A percentile compares a stretch with the other conserved stretches of the same genome.
These are phyloP conservation scores for Subacronicta megacephala DNA, from an alignment of 2,888 invertebrate genomes.

Conservation along the genomic window DNA sequence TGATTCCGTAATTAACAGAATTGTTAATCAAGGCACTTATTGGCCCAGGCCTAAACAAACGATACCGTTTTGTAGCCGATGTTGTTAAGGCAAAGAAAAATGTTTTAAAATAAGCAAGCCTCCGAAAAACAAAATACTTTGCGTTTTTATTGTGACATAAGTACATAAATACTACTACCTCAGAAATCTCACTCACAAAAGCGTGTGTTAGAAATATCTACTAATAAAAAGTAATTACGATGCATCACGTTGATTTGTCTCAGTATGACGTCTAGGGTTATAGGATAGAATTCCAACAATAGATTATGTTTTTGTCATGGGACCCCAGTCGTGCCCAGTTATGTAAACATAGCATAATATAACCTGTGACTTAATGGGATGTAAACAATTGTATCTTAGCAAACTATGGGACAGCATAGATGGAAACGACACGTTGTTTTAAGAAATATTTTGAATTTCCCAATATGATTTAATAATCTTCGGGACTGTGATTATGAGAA, in stretches of 20 bases:
- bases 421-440: not conserved
- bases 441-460: not conserved
- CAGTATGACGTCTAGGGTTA: conserved; percentile 15
- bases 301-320: conserved; percentile 35
- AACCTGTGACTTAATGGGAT: conserved; percentile 6
- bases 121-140: too few relatives aligned
- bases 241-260: conserved; percentile 15
- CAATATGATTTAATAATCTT: not conserved
- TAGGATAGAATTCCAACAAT: conserved; percentile 45
- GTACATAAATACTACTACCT: too few relatives aligned
- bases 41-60: too few relatives aligned
- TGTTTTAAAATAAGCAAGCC: too few relatives aligned
- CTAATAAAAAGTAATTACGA: not conserved
- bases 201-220: not conserved
- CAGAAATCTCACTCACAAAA: too few relatives aligned
- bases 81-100: too few relatives aligned
- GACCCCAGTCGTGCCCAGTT: conserved; percentile 21
- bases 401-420: conserved; percentile 5
- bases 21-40: too few relatives aligned
- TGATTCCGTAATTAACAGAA: too few relatives aligned
- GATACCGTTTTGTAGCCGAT: too few relatives aligned
- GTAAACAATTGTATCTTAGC: conserved; percentile 1
- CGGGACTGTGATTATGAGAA: not conserved
- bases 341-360: conserved; percentile 30
- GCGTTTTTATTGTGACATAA: too few relatives aligned